A percentile compares a stretch with the other conserved stretches of the same genome.
phyloP scores from a whole-genome alignment of 2,797 vertebrate species.

The Lepus townsendii region DNA sequence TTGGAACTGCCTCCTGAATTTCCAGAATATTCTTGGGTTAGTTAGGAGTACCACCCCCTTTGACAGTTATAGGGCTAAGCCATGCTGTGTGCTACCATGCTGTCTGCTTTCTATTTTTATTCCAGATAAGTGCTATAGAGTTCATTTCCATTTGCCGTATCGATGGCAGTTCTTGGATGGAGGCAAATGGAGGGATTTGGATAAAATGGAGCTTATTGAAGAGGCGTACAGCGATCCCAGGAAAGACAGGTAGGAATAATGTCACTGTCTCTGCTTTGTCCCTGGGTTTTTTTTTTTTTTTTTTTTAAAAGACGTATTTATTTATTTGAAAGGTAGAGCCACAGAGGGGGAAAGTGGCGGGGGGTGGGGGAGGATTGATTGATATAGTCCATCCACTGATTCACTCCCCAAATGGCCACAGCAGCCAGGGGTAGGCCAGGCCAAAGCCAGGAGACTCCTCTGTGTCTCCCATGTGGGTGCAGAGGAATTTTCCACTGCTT shows the following conservation, averaged over 20 bases:
- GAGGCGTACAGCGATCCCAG: slow-evolving; percentile 91
- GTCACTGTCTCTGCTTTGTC: slow-evolving; percentile 20
- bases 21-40: not conserved
- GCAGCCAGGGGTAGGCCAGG: no score
- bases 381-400: no score
- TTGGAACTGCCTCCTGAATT: not conserved
- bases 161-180: slow-evolving; percentile 92
- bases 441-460: no score
- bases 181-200: slow-evolving; percentile 90
- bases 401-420: no score
- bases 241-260: slow-evolving; percentile 86
- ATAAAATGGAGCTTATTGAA: slow-evolving; percentile 93
- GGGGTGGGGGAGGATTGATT: no score
- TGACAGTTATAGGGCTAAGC: not conserved
- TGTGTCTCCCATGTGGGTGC: no score
- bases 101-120: slow-evolving; percentile 63
- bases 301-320: no score
- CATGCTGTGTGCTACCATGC: not conserved
- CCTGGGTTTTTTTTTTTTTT: not conserved
- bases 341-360: no score
- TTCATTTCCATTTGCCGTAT: slow-evolving; percentile 95
- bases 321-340: no score
- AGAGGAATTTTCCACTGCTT: no score
- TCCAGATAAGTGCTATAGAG: slow-evolving; percentile 91
- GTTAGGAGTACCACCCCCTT: not conserved